Base-by-base conservation (phyloP, 2,888 invertebrate genomes). In the Lycaena phlaeas region DNA sequence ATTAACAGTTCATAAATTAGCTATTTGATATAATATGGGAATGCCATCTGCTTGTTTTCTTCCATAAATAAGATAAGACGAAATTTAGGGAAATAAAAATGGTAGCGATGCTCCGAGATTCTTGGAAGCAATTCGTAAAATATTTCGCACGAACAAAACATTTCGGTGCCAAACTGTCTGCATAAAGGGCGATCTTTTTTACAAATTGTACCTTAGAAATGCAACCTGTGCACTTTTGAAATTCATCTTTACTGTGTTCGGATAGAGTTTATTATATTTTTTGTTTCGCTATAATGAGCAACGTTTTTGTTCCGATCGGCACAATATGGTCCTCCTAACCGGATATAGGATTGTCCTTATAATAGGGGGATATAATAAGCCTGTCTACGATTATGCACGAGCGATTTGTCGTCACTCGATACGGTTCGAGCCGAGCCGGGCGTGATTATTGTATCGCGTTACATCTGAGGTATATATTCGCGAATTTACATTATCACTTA, bases 371-470 rank as follows among this genome's bases (percentile, higher is more conserved):
- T 58, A 65, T 68, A 70, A 79, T 76, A 78, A 75, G 59, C 56
- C 56, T 67, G 78, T 78, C 79, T 77, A 74, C 74, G 69, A 82
- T 78, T 78, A 79, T 81, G 69, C 72, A 81, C 77, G 72, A 78
- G 66, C 75, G 73, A 79, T 81, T 81, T 78, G 75, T 75, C 71
- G 81, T 72, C 74, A 84, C 62, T 66, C 60, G 81, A 84, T 81
- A 75, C 65, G 61, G 56, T 39, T 55, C 64, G 63, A 63, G 57
- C 57, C 61, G 59, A 65, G 66, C 61, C 59, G 58, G 56, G 60
- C 52, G 60, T 62, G 67, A 77, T 78, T 76, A 77, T 72, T 68
- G 68, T 76, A 78, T 81, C 71, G 54, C 44, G 57, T 81, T 81
- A 72, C 78, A 40, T 46, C 43, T 39, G 46, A 44, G 41, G 42